phyloP scores from a whole-genome alignment of 2,888 invertebrate genomes.

The Ametastegia equiseti region DNA sequence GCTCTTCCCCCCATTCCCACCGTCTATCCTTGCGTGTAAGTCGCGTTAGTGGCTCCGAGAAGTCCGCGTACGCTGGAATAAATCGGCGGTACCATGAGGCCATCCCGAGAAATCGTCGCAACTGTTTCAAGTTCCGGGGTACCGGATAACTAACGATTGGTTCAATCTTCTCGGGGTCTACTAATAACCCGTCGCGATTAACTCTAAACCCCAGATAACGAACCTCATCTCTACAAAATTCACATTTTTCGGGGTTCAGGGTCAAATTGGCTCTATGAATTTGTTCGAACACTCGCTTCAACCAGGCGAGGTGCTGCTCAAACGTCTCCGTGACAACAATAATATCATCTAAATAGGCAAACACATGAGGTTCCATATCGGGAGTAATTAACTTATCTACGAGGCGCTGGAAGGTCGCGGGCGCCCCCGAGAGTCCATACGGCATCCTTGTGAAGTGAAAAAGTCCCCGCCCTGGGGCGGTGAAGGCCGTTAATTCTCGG shows the following conservation, averaged over 20 bases:
- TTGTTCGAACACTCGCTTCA: conserved; percentile 54
- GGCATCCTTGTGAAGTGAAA: conserved; percentile 64
- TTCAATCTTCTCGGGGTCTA: conserved; percentile 4
- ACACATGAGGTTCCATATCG: conserved; percentile 57
- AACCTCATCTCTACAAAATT: conserved; percentile 56
- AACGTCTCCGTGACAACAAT: conserved; percentile 55
- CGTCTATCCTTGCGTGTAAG: neutral
- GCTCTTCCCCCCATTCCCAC: neutral
- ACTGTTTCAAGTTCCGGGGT: conserved; percentile 47
- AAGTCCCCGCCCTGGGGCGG: conserved; percentile 60
- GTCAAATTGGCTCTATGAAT: conserved; percentile 52
- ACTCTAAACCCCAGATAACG: conserved; percentile 49
- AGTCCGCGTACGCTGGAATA: neutral
- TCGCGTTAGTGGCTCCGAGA: neutral
- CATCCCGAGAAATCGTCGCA: conserved; percentile 57
- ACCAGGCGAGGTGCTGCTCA: conserved; percentile 55
- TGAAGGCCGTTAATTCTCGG: conserved; percentile 63
- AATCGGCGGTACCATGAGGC: conserved; percentile 54
- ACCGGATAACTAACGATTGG: neutral
- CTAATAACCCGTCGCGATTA: neutral
- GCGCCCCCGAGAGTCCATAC: conserved; percentile 61
- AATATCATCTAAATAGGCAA: conserved; percentile 60
- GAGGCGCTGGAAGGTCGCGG: conserved; percentile 61
- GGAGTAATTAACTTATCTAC: conserved; percentile 58
- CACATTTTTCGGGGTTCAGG: conserved; percentile 55